Evolutionary conservation across 2,888 invertebrate species (phyloP).

Genomic region (Caenorhabditis doughertyi): DNA sequence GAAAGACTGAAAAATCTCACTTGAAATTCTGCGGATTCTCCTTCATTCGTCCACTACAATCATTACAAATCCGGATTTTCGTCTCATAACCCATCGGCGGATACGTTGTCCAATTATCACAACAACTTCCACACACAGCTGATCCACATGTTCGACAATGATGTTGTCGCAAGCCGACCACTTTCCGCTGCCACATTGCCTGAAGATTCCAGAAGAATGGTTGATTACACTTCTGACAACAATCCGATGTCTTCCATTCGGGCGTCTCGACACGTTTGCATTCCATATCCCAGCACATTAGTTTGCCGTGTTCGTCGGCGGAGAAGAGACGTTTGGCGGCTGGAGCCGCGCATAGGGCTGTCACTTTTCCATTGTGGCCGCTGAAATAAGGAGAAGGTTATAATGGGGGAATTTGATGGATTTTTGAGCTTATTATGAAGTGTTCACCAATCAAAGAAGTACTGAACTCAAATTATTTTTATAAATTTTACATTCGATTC

Average conservation of each 20-base stretch:
- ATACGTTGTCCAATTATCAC: conserved; percentile 91
- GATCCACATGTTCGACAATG: conserved; percentile 90
- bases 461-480: too few relatives aligned
- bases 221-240: conserved; percentile 93
- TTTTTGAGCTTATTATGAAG: too few relatives aligned
- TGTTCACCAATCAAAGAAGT: too few relatives aligned
- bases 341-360: conserved; percentile 91
- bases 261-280: conserved; percentile 90
- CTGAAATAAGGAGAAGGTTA: conserved; percentile 75
- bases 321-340: conserved; percentile 91
- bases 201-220: conserved; percentile 99
- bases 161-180: conserved; percentile 84
- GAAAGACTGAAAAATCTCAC: conserved; percentile 52
- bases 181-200: conserved; percentile 96
- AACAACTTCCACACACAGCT: conserved; percentile 95
- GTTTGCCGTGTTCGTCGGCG: conserved; percentile 92
- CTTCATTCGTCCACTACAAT: conserved; percentile 87
- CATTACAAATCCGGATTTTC: conserved; percentile 95
- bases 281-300: conserved; percentile 96
- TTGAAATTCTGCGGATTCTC: conserved; percentile 79
- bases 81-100: conserved; percentile 99
- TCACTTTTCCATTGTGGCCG: conserved; percentile 88
- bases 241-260: conserved; percentile 95
- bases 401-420: neutral
- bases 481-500: too few relatives aligned